These are phyloP conservation scores for Hyperoplus lanceolatus DNA, from an alignment of 2,797 vertebrate species.

Conservation along the genomic window DNA sequence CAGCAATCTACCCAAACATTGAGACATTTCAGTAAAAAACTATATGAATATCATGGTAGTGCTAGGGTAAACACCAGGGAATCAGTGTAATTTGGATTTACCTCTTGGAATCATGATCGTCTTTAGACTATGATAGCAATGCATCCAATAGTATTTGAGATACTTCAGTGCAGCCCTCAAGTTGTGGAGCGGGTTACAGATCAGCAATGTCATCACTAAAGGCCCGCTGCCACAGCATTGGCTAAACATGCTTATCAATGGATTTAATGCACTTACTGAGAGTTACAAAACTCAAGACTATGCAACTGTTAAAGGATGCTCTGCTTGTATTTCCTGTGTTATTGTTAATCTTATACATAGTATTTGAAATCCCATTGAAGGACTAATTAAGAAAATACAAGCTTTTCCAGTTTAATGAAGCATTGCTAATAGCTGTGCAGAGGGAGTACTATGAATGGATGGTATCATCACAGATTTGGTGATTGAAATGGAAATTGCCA, in stretches of 20 bases:
- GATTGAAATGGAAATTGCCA: not conserved
- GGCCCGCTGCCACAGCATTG: not conserved
- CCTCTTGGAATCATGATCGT: not conserved
- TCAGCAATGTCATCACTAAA: not conserved
- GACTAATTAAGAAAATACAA: constrained; percentile 17
- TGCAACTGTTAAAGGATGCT: not conserved
- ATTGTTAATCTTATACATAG: constrained; percentile 10
- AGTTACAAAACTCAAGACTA: not conserved
- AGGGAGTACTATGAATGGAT: not conserved
- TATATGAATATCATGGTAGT: not conserved
- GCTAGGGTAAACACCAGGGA: not conserved
- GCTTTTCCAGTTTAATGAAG: constrained; percentile 5
- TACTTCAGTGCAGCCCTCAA: not conserved
- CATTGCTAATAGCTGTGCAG: not conserved
- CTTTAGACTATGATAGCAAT: not conserved
- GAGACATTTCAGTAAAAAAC: too few species aligned
- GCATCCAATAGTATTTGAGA: not conserved
- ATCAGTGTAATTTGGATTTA: not conserved
- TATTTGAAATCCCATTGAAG: constrained; percentile 34
- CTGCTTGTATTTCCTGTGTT: not conserved
- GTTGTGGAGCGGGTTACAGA: not conserved
- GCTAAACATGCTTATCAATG: not conserved
- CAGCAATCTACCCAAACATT: not conserved
- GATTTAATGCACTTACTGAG: not conserved
- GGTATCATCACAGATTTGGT: constrained; percentile 4